phyloP scores from a whole-genome alignment of 2,113 vertebrate genomes.

The Peromyscus polionotus region DNA sequence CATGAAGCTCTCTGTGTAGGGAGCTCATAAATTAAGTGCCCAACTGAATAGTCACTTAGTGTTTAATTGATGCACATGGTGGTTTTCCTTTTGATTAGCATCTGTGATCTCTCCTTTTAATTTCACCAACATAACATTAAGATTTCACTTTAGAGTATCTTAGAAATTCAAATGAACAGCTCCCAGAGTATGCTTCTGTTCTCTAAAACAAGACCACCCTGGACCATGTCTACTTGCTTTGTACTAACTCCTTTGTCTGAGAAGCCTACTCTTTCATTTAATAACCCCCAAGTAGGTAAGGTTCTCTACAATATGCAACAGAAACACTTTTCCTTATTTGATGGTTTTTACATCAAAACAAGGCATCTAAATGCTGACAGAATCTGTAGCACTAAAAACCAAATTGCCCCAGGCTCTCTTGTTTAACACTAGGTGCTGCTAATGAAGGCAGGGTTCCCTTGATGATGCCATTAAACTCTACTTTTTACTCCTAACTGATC shows the following conservation, averaged over 20 bases:
- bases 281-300: background rate
- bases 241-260: conserved; percentile 35
- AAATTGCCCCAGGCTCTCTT: background rate
- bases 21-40: background rate
- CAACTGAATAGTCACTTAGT: background rate
- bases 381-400: conserved; percentile 41
- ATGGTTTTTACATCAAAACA: conserved; percentile 25
- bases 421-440: background rate
- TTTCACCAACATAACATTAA: conserved; percentile 35
- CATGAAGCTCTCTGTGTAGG: conserved; percentile 15
- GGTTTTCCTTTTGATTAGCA: conserved; percentile 26
- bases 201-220: background rate
- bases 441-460: conserved; percentile 2
- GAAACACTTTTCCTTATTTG: conserved; percentile 12
- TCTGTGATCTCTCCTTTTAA: conserved; percentile 15
- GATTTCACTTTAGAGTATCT: conserved; percentile 31
- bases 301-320: background rate
- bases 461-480: conserved; percentile 40
- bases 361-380: conserved; percentile 25
- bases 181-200: background rate
- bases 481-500: conserved; percentile 13
- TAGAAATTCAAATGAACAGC: conserved; percentile 38
- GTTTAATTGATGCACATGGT: background rate
- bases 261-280: conserved; percentile 10
- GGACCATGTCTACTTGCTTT: background rate